These are phyloP conservation scores for Diogma glabrata DNA, from an alignment of 2,888 invertebrate genomes.

Conservation along the genomic window DNA sequence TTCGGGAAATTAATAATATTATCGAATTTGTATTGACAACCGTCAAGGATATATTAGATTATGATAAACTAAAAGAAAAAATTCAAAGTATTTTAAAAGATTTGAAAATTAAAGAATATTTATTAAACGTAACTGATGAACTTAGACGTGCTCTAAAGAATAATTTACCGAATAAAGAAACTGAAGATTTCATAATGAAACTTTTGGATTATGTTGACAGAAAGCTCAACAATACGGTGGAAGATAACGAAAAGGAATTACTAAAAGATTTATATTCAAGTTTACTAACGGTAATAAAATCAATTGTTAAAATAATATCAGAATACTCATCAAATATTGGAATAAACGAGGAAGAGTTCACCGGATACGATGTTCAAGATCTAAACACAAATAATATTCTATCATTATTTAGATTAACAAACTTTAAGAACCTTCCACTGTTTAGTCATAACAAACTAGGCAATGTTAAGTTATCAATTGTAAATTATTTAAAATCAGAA, in stretches of 20 bases:
- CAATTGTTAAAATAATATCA: background rate
- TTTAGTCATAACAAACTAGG: no score
- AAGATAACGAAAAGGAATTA: background rate
- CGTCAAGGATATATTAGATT: background rate
- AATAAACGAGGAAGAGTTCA: no score
- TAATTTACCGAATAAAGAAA: background rate
- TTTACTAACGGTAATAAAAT: background rate
- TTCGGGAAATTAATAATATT: background rate
- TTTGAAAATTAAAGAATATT: background rate
- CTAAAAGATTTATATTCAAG: background rate
- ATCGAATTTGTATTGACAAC: background rate
- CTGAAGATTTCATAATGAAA: background rate
- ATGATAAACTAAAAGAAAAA: background rate
- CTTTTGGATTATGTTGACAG: background rate
- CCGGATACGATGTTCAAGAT: background rate
- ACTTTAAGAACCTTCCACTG: background rate
- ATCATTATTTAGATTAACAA: no score
- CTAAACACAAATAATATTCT: no score
- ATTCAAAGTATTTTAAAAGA: background rate
- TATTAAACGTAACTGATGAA: background rate
- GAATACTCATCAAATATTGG: no score
- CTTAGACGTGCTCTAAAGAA: background rate
- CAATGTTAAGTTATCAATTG: background rate
- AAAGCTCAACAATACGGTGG: background rate
- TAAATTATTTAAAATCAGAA: conserved; percentile 47